Conservation (phyloP, 2,797 vertebrate genomes). For the Corythornis leucogaster region DNA sequence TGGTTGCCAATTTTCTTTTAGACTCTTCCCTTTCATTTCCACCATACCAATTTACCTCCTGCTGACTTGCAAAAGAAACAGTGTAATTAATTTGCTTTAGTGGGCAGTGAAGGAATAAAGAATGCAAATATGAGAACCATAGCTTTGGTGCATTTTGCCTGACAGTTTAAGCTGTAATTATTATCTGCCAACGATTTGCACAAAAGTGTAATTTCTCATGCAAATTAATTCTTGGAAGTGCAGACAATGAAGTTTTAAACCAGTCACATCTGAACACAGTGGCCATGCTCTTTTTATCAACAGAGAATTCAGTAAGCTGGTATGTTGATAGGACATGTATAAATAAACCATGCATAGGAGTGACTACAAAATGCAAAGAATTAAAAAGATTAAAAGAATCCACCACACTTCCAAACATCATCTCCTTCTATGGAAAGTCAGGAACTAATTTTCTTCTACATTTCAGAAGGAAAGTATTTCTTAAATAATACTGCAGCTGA, state of each 20-base stretch:
- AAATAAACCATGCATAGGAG: neutral
- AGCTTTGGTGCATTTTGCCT: constrained; percentile 24
- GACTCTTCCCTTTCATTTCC: constrained; percentile 42
- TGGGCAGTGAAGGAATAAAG: constrained; percentile 26
- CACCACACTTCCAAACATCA: neutral
- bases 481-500: neutral
- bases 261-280: neutral
- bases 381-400: neutral
- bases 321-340: neutral
- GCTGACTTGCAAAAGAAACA: constrained; percentile 31
- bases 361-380: neutral
- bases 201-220: constrained; percentile 49
- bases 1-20: constrained; percentile 47
- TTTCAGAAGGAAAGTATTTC: neutral
- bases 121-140: neutral
- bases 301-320: neutral
- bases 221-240: constrained; percentile 38
- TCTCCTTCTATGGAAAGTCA: neutral
- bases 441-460: neutral
- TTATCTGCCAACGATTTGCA: constrained; percentile 32
- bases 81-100: constrained; percentile 27
- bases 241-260: neutral
- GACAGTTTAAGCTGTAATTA: constrained; percentile 42
- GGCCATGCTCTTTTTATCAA: neutral
- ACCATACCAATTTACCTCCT: constrained; percentile 23